These are phyloP conservation scores for Sinonovacula constricta DNA, from an alignment of 1,140 invertebrate genomes.

Conservation along the genomic window DNA sequence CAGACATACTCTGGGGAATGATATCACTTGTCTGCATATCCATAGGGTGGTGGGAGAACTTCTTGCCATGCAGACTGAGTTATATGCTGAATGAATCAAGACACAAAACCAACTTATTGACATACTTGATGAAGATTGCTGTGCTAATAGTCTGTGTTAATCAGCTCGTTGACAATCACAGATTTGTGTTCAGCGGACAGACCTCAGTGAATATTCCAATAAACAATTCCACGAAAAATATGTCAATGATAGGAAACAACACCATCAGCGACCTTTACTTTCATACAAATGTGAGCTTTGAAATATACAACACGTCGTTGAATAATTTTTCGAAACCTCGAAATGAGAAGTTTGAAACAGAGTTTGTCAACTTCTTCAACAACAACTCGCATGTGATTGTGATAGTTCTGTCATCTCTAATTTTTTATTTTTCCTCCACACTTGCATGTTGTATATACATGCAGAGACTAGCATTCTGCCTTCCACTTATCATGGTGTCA, in stretches of 20 bases:
- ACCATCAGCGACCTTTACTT: neutral
- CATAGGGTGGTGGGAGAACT: constrained; percentile 98
- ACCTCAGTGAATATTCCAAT: neutral
- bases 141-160: neutral
- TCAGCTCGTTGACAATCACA: neutral
- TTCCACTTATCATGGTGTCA: constrained; percentile 48
- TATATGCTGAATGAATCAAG: constrained; percentile 1
- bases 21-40: constrained; percentile 82
- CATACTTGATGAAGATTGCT: neutral
- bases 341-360: neutral
- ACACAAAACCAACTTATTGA: neutral
- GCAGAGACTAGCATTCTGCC: constrained; percentile 56
- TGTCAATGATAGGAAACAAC: neutral
- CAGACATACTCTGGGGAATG: constrained; percentile 6
- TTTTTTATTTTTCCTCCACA: neutral
- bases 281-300: neutral
- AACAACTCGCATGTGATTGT: neutral
- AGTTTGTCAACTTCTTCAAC: neutral
- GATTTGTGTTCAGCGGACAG: neutral
- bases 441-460: constrained; percentile 63
- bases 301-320: neutral
- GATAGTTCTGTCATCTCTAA: no score
- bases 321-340: neutral
- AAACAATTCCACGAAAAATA: neutral
- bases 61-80: constrained; percentile 82